Evolutionary conservation across 2,113 vertebrate species (phyloP).

Genomic region (Heterochromis multidens): DNA sequence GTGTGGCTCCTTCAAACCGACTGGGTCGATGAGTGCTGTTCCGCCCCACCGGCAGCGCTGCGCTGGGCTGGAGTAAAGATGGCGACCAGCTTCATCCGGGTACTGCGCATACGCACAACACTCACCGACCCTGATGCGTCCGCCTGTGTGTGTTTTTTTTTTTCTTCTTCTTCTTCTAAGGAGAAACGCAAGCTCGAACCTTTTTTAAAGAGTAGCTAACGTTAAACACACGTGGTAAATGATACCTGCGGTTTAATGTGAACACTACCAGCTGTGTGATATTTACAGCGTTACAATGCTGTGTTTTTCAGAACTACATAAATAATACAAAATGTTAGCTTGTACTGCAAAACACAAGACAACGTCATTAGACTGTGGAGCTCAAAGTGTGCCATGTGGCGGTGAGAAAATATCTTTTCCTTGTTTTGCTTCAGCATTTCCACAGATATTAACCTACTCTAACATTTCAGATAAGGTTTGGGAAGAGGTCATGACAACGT

Average conservation of each 20-base stretch:
- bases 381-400: not conserved
- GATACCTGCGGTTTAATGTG: not conserved
- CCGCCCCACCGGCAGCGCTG: constrained; percentile 71
- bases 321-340: not conserved
- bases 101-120: constrained; percentile 68
- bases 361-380: not conserved
- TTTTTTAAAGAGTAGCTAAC: not conserved
- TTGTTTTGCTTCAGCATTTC: not conserved
- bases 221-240: not conserved
- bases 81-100: constrained; percentile 73
- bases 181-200: not conserved
- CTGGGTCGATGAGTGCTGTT: constrained; percentile 65
- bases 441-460: not conserved
- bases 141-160: not conserved
- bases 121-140: not conserved
- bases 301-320: not conserved
- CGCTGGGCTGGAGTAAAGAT: constrained; percentile 70
- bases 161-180: fast-evolving
- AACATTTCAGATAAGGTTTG: not conserved
- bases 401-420: not conserved
- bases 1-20: constrained; percentile 64
- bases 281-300: not conserved
- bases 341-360: not conserved
- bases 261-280: not conserved
- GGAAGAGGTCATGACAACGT: not conserved